phyloP scores from a whole-genome alignment of 1,140 invertebrate species.

The Araneus ventricosus region DNA sequence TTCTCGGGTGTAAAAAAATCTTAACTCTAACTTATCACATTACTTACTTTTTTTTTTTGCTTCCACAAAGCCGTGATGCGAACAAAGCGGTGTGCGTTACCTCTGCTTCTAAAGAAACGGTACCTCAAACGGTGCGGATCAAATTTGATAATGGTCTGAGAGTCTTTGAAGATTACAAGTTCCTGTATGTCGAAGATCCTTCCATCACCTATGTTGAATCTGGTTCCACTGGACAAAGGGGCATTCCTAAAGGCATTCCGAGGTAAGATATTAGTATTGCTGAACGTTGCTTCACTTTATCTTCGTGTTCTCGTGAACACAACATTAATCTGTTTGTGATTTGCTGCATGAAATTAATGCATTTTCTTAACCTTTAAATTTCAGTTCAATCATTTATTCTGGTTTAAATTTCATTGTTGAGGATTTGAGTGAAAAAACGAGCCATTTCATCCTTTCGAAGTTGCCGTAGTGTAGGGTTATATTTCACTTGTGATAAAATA shows the following conservation, averaged over 20 bases:
- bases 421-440: too few species aligned
- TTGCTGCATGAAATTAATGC: too few species aligned
- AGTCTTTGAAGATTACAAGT: constrained; percentile 86
- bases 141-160: constrained; percentile 92
- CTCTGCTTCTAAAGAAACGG: constrained; percentile 85
- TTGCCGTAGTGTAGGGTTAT: too few species aligned
- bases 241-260: constrained; percentile 77
- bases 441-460: too few species aligned
- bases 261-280: constrained; percentile 78
- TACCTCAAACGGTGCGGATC: constrained; percentile 88
- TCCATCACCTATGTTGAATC: constrained; percentile 83
- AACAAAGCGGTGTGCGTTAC: constrained; percentile 92
- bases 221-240: constrained; percentile 71
- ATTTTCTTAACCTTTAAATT: too few species aligned
- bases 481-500: too few species aligned
- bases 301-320: too few species aligned
- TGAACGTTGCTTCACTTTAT: too few species aligned
- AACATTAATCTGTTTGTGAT: too few species aligned
- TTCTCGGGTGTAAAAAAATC: too few species aligned
- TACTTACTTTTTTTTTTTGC: background rate
- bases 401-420: too few species aligned
- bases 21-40: background rate
- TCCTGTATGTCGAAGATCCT: constrained; percentile 95
- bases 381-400: too few species aligned
- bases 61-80: constrained; percentile 83